Percentiles rank a stretch among this genome's conserved stretches.
phyloP scores from a whole-genome alignment of 1,140 invertebrate genomes.

The Tribolium castaneum region DNA sequence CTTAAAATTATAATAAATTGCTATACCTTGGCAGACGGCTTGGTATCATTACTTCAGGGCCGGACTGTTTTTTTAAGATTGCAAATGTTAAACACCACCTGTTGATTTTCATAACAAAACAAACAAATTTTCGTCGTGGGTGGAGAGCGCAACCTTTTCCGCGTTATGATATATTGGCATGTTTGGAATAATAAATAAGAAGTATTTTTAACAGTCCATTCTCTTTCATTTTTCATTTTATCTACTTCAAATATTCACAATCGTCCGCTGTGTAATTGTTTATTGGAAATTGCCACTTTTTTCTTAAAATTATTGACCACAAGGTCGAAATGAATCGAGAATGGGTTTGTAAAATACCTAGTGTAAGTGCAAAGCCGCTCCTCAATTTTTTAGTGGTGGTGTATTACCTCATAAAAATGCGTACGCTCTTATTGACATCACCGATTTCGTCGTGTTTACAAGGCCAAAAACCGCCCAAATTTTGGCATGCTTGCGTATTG shows the following conservation, averaged over 20 bases:
- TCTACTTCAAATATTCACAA: too few species aligned
- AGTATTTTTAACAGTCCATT: not conserved
- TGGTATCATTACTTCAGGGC: not conserved
- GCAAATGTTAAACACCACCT: not conserved
- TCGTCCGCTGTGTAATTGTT: not conserved
- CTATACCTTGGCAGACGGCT: not conserved
- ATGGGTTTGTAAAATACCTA: not conserved
- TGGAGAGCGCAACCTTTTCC: not conserved
- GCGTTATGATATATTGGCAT: not conserved
- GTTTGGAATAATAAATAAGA: not conserved
- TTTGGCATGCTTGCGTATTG: constrained; percentile 18
- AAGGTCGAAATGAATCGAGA: not conserved
- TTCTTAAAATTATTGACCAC: not conserved
- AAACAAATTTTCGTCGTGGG: not conserved
- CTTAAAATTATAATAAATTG: too few species aligned
- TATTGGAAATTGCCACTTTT: constrained; percentile 12
- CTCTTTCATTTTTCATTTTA: too few species aligned
- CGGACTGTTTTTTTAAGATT: not conserved
- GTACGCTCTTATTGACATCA: not conserved
- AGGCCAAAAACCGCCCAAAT: constrained; percentile 23
- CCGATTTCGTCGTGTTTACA: constrained; percentile 15
- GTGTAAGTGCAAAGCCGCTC: not conserved
- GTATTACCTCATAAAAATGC: constrained; percentile 26
- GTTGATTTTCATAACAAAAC: constrained; percentile 5
- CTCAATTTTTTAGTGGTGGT: not conserved